Base-by-base conservation (phyloP, 2,113 vertebrate species). In the Brienomyrus brachyistius region DNA sequence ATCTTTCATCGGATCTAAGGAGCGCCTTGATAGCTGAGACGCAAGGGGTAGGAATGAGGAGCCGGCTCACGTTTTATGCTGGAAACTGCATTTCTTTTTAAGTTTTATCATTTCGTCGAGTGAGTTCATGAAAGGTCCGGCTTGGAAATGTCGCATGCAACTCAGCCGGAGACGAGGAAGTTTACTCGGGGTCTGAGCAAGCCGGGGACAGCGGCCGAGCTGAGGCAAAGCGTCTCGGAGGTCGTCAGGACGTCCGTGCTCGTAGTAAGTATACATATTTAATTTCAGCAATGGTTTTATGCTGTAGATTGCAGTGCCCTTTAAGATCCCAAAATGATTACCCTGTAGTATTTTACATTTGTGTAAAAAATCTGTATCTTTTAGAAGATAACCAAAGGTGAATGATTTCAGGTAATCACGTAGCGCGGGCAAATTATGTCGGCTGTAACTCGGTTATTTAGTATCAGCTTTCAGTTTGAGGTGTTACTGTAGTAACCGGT, bases 161-260 rank as follows among this genome's bases (percentile, higher is more conserved):
- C 86, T 50, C 95, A 95, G 0, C 93, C 96, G 91, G 98, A 99
- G 96, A 99, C 98, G 91, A 97, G 98, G 94, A 98, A 95, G 93
- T 99, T 99, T 94, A 99, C 98, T 74, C 95, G 97, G 90, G 97
- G 96, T 91, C 94, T 99, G 91, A 97, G 98, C 90, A 99, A 99
- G 93, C 98, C 98, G 3, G 98, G 98, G 91, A 99, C 98, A 17
- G 98, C 98, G 90, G 98, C 98, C 3, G 98, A 98, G 92, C 96
- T 99, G 93, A 94, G 98, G 94, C 98, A 99, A 93, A 99, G 98
- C 92, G 98, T 98, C 62, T 99, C 98, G 0, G 98, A 99, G 95
- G 98, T 97, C 92, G 98, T 99, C 92, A 95, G 98, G 93, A 96
- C 97, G 90, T 99, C 98, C 47, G 97, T 99, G 91, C 94, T 99